Conservation (phyloP, 2,113 vertebrate species). For the Aptenodytes forsteri region DNA sequence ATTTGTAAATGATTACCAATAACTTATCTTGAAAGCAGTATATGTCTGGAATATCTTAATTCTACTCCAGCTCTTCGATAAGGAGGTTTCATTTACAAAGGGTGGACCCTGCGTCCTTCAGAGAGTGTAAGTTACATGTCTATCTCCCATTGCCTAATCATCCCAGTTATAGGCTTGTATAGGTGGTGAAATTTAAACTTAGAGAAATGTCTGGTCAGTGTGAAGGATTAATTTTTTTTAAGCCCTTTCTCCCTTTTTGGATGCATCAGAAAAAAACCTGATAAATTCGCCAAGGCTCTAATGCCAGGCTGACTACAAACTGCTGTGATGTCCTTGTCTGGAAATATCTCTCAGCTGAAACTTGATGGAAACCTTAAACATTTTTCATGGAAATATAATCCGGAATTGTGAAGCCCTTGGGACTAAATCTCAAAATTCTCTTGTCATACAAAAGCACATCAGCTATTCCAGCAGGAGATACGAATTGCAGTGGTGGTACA, state of each 20-base stretch:
- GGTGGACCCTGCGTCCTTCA: neutral
- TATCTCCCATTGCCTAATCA: neutral
- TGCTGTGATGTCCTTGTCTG: neutral
- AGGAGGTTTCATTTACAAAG: constrained; percentile 12
- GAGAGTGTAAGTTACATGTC: neutral
- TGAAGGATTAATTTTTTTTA: neutral
- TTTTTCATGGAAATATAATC: neutral
- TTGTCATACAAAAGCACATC: neutral
- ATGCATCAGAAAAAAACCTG: neutral
- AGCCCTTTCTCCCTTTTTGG: neutral
- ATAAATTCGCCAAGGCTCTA: neutral
- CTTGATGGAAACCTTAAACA: neutral
- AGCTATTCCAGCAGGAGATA: constrained; percentile 20
- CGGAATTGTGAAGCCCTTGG: neutral
- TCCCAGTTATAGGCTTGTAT: neutral
- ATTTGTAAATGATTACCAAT: constrained; percentile 34
- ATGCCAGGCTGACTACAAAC: neutral
- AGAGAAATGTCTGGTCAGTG: neutral
- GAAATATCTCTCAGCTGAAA: neutral
- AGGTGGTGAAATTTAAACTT: neutral
- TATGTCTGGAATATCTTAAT: neutral
- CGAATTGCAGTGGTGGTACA: neutral
- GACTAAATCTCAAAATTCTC: neutral
- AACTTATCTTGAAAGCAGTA: neutral
- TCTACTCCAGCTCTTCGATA: neutral